Base-by-base conservation (phyloP, 1,140 invertebrate species). In the Pogonognathellus flavescens region DNA sequence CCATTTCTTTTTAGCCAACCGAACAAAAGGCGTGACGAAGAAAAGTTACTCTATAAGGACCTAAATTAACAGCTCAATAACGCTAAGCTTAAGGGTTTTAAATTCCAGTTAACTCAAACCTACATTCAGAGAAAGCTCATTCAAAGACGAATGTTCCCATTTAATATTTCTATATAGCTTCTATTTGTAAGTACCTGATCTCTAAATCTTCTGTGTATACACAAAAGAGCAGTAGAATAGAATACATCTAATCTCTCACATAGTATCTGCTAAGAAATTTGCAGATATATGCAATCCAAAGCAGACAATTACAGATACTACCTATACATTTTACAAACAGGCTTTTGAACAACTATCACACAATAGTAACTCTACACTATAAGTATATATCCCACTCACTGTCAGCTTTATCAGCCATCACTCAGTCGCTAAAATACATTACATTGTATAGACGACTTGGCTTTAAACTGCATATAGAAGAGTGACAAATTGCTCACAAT, bases 31-130 rank as follows among this genome's bases (percentile, higher is more conserved):
- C 7, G 31, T 76, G 70, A 76, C 70, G 49, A 76, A 76, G 70
- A 76, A 76, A 76, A 76, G 70, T 76, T 76, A 76, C 31, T 76
- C 70, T 49, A 31, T 76, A 76, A 76, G 70, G 70, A 76, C 70
- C 31, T 76, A 76, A 76, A 76, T 76, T 76, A 76, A 76, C 70
- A 76, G 70, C 70, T 76, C 70, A 76, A 76, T 76, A 76, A 50
- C 70, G 70, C 70, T 76, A 76, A 76, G 70, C 70, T 76, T 41
- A 76, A 31, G 70, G 70, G 49, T 76, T 76, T 76, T 31, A 76
- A 76, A 76, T 76, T 76, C 25, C 70, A 76, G 70, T 76, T 49
- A 76, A 76, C 70, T 76, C 70, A 76, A n/a, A 25, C 41, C 70
- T 31, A 49, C 18, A 49, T 76, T 76, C 41, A 11, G 18, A 76